These are phyloP conservation scores for Poeciliopsis prolifica DNA, from an alignment of 2,113 vertebrate species.

Conservation along the genomic window DNA sequence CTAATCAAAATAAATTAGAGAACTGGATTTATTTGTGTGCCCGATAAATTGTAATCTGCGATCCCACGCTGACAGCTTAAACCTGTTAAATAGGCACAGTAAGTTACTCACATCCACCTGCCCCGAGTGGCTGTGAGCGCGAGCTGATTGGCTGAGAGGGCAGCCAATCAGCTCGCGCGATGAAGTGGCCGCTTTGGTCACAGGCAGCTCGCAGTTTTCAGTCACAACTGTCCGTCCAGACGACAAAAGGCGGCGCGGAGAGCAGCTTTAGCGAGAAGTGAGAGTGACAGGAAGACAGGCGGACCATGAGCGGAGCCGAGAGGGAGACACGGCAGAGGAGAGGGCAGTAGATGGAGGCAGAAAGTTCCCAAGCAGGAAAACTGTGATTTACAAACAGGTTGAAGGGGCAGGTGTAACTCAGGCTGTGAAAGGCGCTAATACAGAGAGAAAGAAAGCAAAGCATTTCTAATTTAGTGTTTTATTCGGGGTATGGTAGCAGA, in stretches of 20 bases:
- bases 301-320: conserved; percentile 35
- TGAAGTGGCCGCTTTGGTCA: conserved; percentile 47
- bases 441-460: conserved; percentile 1
- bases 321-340: conserved; percentile 21
- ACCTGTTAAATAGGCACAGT: background rate
- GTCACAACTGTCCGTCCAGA: conserved; percentile 56
- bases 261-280: conserved; percentile 37
- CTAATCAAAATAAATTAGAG: background rate
- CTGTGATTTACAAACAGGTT: conserved; percentile 9
- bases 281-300: conserved; percentile 48
- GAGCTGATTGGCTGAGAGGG: conserved; percentile 58
- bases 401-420: conserved; percentile 5
- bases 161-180: conserved; percentile 54
- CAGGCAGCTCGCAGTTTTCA: conserved; percentile 38
- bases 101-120: conserved; percentile 58
- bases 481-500: conserved; percentile 63
- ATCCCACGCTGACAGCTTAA: background rate
- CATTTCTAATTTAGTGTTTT: conserved; percentile 8
- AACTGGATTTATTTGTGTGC: background rate
- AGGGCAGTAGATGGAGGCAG: conserved; percentile 46
- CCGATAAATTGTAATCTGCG: background rate
- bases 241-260: conserved; percentile 48
- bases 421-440: background rate
- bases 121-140: conserved; percentile 14
- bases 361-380: conserved; percentile 33